Conservation (phyloP, 2,797 vertebrate genomes). For the Gila robusta region DNA sequence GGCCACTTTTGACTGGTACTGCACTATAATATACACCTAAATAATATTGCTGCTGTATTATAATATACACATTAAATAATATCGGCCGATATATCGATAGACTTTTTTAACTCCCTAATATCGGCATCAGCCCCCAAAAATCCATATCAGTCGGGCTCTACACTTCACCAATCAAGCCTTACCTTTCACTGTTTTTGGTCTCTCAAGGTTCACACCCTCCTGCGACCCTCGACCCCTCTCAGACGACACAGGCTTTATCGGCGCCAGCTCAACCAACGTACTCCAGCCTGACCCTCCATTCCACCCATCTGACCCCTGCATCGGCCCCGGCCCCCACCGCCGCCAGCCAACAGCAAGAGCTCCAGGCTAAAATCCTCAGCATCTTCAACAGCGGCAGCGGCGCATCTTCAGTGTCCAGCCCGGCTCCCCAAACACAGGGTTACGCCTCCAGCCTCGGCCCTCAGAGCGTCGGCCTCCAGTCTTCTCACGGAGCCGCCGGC, state of each 20-base stretch:
- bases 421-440: constrained; percentile 63
- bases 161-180: no score
- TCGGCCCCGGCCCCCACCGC: constrained; percentile 69
- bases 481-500: constrained; percentile 15
- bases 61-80: no score
- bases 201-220: constrained; percentile 57
- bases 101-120: no score
- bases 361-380: constrained; percentile 98
- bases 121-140: no score
- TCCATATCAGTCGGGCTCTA: no score
- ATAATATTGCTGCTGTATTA: no score
- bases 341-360: constrained; percentile 88
- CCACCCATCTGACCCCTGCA: constrained; percentile 67
- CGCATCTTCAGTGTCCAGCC: neutral
- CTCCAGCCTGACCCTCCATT: constrained; percentile 60
- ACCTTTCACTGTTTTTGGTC: no score
- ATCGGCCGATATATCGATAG: no score
- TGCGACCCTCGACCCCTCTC: constrained; percentile 58
- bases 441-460: constrained; percentile 69
- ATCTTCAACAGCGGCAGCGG: constrained; percentile 90
- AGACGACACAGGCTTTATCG: constrained; percentile 62
- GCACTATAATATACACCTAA: no score
- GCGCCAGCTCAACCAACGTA: constrained; percentile 52
- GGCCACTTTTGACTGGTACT: no score
- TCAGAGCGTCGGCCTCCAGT: constrained; percentile 30